Conservation (phyloP, 2,113 vertebrate genomes). For the Entelurus aequoreus region DNA sequence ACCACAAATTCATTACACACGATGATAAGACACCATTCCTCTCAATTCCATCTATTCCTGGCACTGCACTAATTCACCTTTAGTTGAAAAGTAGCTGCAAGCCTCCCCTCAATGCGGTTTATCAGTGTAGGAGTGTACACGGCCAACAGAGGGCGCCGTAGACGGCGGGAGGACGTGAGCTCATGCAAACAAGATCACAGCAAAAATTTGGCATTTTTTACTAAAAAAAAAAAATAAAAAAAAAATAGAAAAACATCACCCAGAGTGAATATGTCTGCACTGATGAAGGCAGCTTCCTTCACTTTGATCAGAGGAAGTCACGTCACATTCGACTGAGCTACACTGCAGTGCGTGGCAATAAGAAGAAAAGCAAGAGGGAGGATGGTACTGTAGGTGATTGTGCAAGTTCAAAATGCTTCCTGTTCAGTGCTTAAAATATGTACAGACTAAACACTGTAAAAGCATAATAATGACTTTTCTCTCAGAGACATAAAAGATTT, state of each 20-base stretch:
- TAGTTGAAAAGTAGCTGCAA: too few relatives aligned
- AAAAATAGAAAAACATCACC: conserved; percentile 1
- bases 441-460: conserved; percentile 62
- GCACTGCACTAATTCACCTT: not conserved
- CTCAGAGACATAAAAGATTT: conserved; percentile 23
- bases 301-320: conserved; percentile 30
- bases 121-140: not conserved
- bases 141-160: conserved; percentile 7
- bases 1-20: not conserved
- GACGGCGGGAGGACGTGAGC: not conserved
- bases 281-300: conserved; percentile 38
- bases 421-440: conserved; percentile 68
- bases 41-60: not conserved
- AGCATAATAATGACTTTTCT: conserved; percentile 1
- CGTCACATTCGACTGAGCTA: conserved; percentile 24
- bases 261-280: conserved; percentile 19
- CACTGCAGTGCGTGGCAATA: conserved; percentile 58
- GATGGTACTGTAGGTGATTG: conserved; percentile 47
- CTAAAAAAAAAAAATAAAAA: conserved; percentile 10
- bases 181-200: conserved; percentile 9
- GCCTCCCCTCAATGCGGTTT: too few relatives aligned
- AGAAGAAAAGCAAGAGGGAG: conserved; percentile 26
- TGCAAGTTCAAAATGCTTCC: conserved; percentile 60
- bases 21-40: conserved; percentile 12
- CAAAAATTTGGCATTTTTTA: conserved; percentile 41